Evolutionary conservation across 2,888 invertebrate genomes (phyloP), one percentile per base, ranked within the genome.

Genomic region (Siphlonurus alternatus): DNA sequence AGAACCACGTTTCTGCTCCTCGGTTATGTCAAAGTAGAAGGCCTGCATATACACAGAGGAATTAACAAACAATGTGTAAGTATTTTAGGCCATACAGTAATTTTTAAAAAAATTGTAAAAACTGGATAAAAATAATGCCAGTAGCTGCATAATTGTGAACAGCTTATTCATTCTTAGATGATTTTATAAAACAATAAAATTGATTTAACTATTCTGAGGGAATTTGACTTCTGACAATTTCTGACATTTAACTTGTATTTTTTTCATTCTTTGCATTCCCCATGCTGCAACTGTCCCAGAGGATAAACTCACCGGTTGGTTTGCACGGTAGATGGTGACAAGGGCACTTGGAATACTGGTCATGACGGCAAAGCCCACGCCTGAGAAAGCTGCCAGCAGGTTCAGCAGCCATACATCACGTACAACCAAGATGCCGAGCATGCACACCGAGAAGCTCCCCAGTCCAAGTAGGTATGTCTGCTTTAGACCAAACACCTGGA

Each of bases 1-100:
- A 25, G 71, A 67, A 23, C 73, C 73, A 61, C 70, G 66, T 63
- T 66, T 38, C 25, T 25, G 18, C 2, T 59, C 61, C 20, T 23
- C 56, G 24, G 62, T 64, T 1, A 65, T 69, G 64, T 75, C 74
- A 65, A 69, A 71, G 69, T 74, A 76, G 67, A 70, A 76, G 5
- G 73, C 64, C 74, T 76, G 71, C 20, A 70, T 71, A 61, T 38
- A n/a, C n/a, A n/a, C n/a, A n/a, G n/a, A 63, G 59, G 59, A 63
- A 53, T 23, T 63, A 59, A 63, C n/a, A 5, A 65, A 54, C 61
- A 25, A 20, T 18, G 3, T 23, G 2, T 18, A n/a, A 25, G 51
- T 10, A 2, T 23, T 25, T 15, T 15, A 61, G 25, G 1, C 2
- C 1, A 15, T 3, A 2, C 10, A 61, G 22, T 19, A 10, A 19